Base-by-base conservation (phyloP, 2,797 vertebrate genomes). In the Pseudochromis fuscus region DNA sequence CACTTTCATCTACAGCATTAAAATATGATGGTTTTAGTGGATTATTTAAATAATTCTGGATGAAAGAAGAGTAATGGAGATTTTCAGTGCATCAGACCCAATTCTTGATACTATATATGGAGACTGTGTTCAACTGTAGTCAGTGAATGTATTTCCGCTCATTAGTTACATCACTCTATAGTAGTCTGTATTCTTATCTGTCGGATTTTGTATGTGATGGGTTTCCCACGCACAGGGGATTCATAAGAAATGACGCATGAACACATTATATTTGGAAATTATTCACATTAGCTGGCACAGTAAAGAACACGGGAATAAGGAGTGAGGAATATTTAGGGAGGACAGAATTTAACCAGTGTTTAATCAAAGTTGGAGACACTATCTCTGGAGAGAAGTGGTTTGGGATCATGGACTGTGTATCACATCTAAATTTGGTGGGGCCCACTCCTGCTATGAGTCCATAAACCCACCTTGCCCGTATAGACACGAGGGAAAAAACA, bases 1-100 rank as follows among this genome's bases (percentile, higher is more conserved):
- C 64, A 44, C 76, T 79, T 84, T 85, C 46, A 82, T 83, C 63
- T 60, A 1, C 28, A 24, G 55, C 40, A 71, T 56, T 75, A 49
- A 72, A 77, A 16, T 33, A 25, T 12, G 18, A 63, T 61, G 42
- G 40, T 27, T 67, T 68, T 38, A 60, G 53, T 21, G 5, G 60
- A 64, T 55, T 67, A 69, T 70, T 64, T 53, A 42, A 75, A 23
- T 4, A 19, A 33, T 19, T 16, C 13, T 13, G 19, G 18, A 44
- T 53, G 15, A 48, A 81, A 23, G 11, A 9, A n/a, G 48, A 51
- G 15, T n/a, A 24, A 25, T 3, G 13, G 0, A 51, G 18, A 33
- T 49, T 58, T 44, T 38, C 18, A 28, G 15, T 4, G 23, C 25
- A 25, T 28, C 25, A 40, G 7, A 51, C 5, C 0, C 31, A 25